Base-by-base conservation (phyloP, 2,888 invertebrate genomes). In the Lepidocyrtoides sp. region DNA sequence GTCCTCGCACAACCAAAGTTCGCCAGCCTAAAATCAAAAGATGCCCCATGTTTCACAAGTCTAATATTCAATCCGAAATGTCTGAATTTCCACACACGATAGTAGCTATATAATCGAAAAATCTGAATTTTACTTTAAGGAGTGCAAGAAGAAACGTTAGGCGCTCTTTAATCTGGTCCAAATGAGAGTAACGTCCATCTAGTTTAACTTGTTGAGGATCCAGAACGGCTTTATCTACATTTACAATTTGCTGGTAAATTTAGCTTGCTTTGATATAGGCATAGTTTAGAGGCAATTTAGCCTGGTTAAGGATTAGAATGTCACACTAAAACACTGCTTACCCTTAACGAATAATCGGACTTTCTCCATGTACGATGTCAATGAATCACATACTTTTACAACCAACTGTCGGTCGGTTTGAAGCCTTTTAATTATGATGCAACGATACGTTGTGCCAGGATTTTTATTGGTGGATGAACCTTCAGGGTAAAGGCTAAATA, bases 1-100 rank as follows among this genome's bases (percentile, higher is more conserved):
- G 95, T 98, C 98, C 66, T 98, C 98, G 95, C 99, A 99, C 93
- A 99, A 96, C 98, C 99, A 99, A 90, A 99, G 95, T 95, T 99
- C 99, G 29, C 99, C 99, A 95, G 99, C 99, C 96, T 96, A 17
- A 69, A 44, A 66, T 12, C 10, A 79, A 5, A 3, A 54, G 17
- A 17, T 32, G 10, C n/a, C n/a, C n/a, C n/a, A n/a, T n/a, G n/a
- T n/a, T n/a, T n/a, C n/a, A n/a, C n/a, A n/a, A n/a, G n/a, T n/a
- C n/a, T n/a, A n/a, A n/a, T n/a, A n/a, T n/a, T n/a, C 57, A 23
- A 57, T 23, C 23, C 17, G 20, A 54, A 54, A 54, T 29, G 32
- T 7, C 23, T 32, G 41, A 17, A 54, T 20, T 48, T 17, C 10
- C n/a, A n/a, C n/a, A n/a, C n/a, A n/a, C n/a, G n/a, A n/a, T n/a